Conservation (phyloP, 1,140 invertebrate genomes). For the Vanessa tameamea region DNA sequence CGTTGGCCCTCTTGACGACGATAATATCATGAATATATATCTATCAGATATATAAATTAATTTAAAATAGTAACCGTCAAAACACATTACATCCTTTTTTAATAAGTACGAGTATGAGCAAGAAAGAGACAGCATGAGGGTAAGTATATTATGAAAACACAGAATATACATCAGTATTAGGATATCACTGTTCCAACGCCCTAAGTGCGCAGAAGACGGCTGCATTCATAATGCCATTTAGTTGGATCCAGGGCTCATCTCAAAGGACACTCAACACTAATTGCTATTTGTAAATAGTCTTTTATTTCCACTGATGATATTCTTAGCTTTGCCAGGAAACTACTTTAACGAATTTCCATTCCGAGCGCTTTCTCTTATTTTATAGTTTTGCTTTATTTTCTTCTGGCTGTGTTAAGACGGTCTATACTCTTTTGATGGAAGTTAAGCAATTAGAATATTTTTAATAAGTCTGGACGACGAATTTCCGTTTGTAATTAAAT, state of each 20-base stretch:
- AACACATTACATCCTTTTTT: too few species aligned
- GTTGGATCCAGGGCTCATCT: slow-evolving; percentile 33
- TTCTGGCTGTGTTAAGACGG: not conserved
- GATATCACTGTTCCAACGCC: not conserved
- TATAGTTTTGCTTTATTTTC: slow-evolving; percentile 8
- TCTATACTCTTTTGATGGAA: not conserved
- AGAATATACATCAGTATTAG: not conserved
- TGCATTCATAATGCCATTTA: slow-evolving; percentile 43
- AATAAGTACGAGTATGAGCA: too few species aligned
- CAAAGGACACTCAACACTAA: slow-evolving; percentile 37
- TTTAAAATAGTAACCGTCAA: too few species aligned
- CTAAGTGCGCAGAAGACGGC: slow-evolving; percentile 23
- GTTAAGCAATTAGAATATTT: slow-evolving; percentile 17
- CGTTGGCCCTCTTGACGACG: too few species aligned
- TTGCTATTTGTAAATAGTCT: slow-evolving; percentile 43
- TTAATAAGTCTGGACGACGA: not conserved
- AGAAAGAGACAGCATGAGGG: too few species aligned
- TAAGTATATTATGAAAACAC: too few species aligned
- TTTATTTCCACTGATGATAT: slow-evolving; percentile 35
- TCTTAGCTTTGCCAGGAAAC: slow-evolving; percentile 32
- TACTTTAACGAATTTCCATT: slow-evolving; percentile 34
- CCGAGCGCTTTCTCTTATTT: slow-evolving; percentile 15
- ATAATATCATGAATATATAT: too few species aligned
- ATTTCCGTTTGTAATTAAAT: slow-evolving; percentile 4
- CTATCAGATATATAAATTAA: too few species aligned